Evolutionary conservation across 2,888 invertebrate genomes (phyloP).

Genomic region (Limnephilus lunatus): DNA sequence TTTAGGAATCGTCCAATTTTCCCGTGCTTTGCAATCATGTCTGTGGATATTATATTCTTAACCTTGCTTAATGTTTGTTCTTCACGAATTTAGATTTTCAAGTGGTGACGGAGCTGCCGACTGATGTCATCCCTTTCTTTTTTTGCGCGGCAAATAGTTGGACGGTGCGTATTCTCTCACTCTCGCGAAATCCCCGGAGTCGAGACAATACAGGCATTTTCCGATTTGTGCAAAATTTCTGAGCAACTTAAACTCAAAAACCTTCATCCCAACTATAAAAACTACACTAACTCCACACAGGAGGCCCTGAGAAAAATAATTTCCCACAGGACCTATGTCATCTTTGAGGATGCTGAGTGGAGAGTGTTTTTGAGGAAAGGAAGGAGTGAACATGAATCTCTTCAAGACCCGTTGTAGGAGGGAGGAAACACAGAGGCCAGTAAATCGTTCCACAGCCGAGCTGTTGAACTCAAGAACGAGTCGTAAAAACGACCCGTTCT

Average conservation of each 20-base stretch:
- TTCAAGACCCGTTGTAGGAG: too few species aligned
- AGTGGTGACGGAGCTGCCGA: slow-evolving; percentile 23
- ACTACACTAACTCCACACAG: too few species aligned
- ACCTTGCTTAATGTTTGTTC: slow-evolving; percentile 9
- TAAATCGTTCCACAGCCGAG: too few species aligned
- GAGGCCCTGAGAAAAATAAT: too few species aligned
- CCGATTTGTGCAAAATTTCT: not conserved
- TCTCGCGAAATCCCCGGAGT: not conserved
- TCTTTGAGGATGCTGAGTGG: too few species aligned
- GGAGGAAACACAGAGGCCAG: too few species aligned
- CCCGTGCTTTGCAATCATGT: not conserved
- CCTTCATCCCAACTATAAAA: too few species aligned
- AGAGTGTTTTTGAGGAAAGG: too few species aligned
- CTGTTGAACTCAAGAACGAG: too few species aligned
- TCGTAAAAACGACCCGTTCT: too few species aligned
- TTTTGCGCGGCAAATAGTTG: slow-evolving; percentile 7
- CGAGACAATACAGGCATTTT: not conserved
- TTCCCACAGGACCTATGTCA: too few species aligned
- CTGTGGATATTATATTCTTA: not conserved
- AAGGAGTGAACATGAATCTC: too few species aligned
- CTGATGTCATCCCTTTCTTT: slow-evolving; percentile 26
- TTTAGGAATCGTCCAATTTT: not conserved
- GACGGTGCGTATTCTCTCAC: slow-evolving; percentile 13
- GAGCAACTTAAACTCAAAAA: not conserved
- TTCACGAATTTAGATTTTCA: slow-evolving; percentile 19